Percentiles rank a stretch among this genome's conserved stretches.
These are phyloP conservation scores for Euplexia lucipara DNA, from an alignment of 2,888 invertebrate species.

Conservation along the genomic window DNA sequence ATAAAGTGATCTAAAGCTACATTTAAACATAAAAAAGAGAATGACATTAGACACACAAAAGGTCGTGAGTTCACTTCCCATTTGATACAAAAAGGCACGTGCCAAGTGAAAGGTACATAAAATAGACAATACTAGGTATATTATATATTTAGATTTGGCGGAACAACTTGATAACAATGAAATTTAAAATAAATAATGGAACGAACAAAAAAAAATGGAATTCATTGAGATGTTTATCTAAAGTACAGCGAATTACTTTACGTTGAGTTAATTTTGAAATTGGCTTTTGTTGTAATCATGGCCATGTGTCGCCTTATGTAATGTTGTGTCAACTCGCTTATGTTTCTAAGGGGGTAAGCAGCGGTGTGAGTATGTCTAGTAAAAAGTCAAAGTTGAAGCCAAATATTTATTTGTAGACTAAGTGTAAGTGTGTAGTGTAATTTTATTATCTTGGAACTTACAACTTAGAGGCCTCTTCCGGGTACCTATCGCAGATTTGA, in stretches of 20 bases:
- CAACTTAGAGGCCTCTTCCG: too few species aligned
- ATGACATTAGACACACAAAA: conserved; percentile 3
- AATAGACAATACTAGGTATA: conserved; percentile 13
- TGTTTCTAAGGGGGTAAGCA: too few species aligned
- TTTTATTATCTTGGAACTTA: too few species aligned
- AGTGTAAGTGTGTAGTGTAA: too few species aligned
- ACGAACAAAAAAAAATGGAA: too few species aligned
- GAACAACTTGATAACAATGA: conserved; percentile 11
- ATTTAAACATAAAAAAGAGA: not conserved
- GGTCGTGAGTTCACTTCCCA: conserved; percentile 39
- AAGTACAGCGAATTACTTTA: not conserved
- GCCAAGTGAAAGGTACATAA: conserved; percentile 33
- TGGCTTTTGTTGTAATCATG: conserved; percentile 12
- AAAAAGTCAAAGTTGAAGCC: not conserved
- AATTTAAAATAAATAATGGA: conserved; percentile 16
- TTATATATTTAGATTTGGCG: conserved; percentile 2
- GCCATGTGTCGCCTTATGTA: not conserved
- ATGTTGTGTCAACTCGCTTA: not conserved
- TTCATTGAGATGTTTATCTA: conserved; percentile 26
- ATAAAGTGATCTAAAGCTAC: too few species aligned
- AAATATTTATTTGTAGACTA: too few species aligned
- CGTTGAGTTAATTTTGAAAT: conserved; percentile 11
- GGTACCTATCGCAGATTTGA: too few species aligned
- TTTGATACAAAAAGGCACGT: conserved; percentile 26
- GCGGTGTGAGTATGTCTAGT: too few species aligned